These are phyloP conservation scores for Neolamprologus falcicula DNA, from an alignment of 2,113 vertebrate genomes.

Conservation along the genomic window DNA sequence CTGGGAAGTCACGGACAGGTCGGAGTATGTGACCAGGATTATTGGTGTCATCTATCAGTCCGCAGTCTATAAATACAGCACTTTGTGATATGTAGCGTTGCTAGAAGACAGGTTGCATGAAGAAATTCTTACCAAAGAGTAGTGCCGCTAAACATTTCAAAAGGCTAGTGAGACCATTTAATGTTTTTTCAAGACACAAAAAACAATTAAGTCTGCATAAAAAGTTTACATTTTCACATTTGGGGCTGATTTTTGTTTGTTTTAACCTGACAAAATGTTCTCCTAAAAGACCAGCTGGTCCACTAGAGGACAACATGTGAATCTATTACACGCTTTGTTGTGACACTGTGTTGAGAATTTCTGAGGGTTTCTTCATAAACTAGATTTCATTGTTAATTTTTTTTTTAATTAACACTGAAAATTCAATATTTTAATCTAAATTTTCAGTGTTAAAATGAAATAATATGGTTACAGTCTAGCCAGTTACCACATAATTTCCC, in stretches of 20 bases:
- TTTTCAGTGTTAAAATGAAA: not conserved
- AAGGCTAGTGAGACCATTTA: not conserved
- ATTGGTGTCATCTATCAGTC: conserved; percentile 12
- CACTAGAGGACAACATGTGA: not conserved
- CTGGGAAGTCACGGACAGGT: conserved; percentile 5
- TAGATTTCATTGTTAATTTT: not conserved
- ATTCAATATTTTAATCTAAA: not conserved
- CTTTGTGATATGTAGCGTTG: not conserved
- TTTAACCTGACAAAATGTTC: not conserved
- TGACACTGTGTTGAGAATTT: not conserved
- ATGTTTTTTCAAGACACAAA: not conserved
- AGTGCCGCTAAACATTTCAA: not conserved
- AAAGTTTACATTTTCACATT: not conserved
- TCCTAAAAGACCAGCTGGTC: not conserved
- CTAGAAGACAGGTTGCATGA: not conserved
- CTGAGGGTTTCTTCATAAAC: not conserved
- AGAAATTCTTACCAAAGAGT: not conserved
- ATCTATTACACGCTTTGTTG: not conserved
- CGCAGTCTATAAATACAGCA: not conserved
- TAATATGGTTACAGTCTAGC: not conserved
- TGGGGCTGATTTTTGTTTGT: not conserved
- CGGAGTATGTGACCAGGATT: not conserved
- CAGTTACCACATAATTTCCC: not conserved
- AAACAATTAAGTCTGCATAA: not conserved
- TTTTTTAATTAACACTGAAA: not conserved